Base-by-base conservation (phyloP, 2,888 invertebrate genomes). In the Cheilosia grossa region DNA sequence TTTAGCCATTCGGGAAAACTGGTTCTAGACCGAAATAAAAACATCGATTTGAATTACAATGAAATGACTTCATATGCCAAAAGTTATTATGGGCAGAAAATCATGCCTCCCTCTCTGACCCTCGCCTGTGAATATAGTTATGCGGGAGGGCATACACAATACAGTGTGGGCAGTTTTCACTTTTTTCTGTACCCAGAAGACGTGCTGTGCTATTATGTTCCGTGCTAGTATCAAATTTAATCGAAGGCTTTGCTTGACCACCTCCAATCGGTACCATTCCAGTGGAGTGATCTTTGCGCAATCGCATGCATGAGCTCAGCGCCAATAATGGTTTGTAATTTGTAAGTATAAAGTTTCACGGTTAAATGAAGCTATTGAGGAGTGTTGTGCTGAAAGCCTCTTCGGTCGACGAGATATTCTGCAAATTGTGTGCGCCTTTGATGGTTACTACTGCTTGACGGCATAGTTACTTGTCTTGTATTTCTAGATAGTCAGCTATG, bases 61-160 rank as follows among this genome's bases (percentile, higher is more conserved):
- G 61, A 47, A 63, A 54, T 73, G 73, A 73, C 63, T 73, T 73
- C 73, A 73, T 73, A 73, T 73, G 73, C 54, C 73, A 72, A 72
- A 72, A 61, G 61, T 61, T 59, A 53, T 66, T 42, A 17, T 66
- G 49, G 21, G 10, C n/a, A n/a, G 40, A 37, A 24, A 27, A 53
- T 17, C 3, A 27, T 13, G 27, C 37, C 37, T 10, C 13, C 37
- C 37, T 9, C 9, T 7, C 2, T 7, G 30, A 2, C 2, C 30
- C 13, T 37, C 40, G 37, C 7, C 17, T n/a, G 17, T 19, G 19
- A 5, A 40, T 58, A 21, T 49, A 4, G 21, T 33, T 7, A 21
- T 17, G 10, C 44, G 44, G 27, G 27, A 44, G 17, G 27, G 44
- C 61, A 61, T 19, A 17, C 24, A 30, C n/a, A n/a, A 13, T 15